Percentiles rank a stretch among this genome's conserved stretches.
These are phyloP conservation scores for Chionoecetes opilio DNA, from an alignment of 1,140 invertebrate species.

Conservation along the genomic window DNA sequence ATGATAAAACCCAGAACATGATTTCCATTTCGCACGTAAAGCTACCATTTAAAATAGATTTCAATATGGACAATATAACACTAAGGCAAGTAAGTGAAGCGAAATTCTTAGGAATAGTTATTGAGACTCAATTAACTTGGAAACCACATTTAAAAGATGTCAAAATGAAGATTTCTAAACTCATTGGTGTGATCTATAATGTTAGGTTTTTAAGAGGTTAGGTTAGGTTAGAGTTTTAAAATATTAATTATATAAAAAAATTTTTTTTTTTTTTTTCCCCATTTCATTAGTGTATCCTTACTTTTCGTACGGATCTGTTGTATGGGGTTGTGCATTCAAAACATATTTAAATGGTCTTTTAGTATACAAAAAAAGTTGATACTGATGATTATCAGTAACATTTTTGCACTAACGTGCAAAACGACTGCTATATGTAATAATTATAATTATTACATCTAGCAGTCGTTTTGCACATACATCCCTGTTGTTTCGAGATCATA, in stretches of 20 bases:
- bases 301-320: too few relatives aligned
- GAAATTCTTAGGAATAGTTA: background rate
- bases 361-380: too few relatives aligned
- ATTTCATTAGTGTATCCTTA: slow-evolving; percentile 41
- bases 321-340: background rate
- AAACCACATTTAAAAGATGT: background rate
- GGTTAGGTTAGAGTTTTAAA: background rate
- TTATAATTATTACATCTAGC: background rate
- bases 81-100: background rate
- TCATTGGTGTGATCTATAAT: slow-evolving; percentile 1
- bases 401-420: too few relatives aligned
- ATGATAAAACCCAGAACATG: background rate
- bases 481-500: background rate
- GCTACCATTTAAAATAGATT: background rate
- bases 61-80: background rate
- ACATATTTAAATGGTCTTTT: background rate
- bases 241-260: background rate
- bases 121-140: background rate
- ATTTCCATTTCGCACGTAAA: background rate
- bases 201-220: too few relatives aligned
- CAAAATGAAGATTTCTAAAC: too few relatives aligned
- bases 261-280: too few relatives aligned
- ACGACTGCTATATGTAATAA: too few relatives aligned
- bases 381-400: too few relatives aligned
- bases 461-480: background rate